Conservation (phyloP, 35 echinoderm and acorn worm genomes). For the Anneissia japonica region DNA sequence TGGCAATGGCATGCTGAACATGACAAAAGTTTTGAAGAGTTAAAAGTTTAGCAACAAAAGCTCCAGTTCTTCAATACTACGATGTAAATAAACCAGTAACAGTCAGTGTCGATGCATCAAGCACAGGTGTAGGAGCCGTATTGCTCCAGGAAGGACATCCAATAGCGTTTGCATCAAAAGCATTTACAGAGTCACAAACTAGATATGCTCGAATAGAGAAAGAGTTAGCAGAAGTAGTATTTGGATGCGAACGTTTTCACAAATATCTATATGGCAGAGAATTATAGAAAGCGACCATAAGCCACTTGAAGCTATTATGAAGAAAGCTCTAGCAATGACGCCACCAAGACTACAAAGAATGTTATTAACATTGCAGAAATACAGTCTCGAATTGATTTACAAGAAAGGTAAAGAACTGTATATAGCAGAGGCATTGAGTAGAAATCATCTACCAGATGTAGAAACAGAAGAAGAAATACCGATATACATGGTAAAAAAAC, state of each 20-base stretch:
- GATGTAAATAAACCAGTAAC: neutral
- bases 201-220: constrained; percentile 8
- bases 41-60: neutral
- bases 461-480: constrained; percentile 21
- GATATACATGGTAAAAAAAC: constrained; percentile 15
- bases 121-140: neutral
- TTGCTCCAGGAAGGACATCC: constrained; percentile 14
- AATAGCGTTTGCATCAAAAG: constrained; percentile 18
- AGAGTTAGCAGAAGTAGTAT: constrained; percentile 32
- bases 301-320: constrained; percentile 22
- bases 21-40: neutral
- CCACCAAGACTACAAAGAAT: constrained; percentile 17
- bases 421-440: constrained; percentile 19
- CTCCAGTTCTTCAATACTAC: constrained; percentile 11
- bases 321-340: constrained; percentile 24
- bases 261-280: constrained; percentile 22
- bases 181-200: neutral
- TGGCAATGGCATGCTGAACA: constrained; percentile 11
- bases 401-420: constrained; percentile 9
- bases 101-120: constrained; percentile 7
- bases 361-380: constrained; percentile 51
- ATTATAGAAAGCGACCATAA: constrained; percentile 36
- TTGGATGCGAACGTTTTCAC: constrained; percentile 18
- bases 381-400: constrained; percentile 7
- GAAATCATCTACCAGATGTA: neutral